phyloP scores from a whole-genome alignment of 2,888 invertebrate genomes.

The Emesis russula region DNA sequence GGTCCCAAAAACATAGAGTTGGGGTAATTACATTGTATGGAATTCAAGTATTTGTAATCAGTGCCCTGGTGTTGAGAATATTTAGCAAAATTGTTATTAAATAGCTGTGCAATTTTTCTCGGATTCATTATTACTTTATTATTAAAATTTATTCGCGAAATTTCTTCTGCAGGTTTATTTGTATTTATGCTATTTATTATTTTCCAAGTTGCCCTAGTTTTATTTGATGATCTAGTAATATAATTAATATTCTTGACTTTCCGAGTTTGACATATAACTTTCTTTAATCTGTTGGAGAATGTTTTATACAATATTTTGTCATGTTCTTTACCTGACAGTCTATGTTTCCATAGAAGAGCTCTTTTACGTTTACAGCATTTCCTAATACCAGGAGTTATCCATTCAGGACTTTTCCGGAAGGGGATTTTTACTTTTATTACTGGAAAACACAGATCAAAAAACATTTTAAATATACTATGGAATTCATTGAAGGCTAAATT shows the following conservation, averaged over 20 bases:
- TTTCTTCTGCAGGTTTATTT: not conserved
- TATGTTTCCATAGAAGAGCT: not conserved
- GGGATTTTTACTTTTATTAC: not conserved
- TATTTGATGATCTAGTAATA: not conserved
- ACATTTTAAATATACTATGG: not conserved
- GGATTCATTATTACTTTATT: not conserved
- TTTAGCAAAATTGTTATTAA: not conserved
- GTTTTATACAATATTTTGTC: not conserved
- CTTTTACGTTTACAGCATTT: conserved; percentile 9
- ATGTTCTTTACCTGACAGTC: not conserved
- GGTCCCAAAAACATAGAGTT: not conserved
- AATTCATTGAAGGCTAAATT: not conserved
- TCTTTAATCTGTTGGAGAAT: not conserved
- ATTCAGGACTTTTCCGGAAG: not conserved
- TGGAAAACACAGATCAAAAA: not conserved
- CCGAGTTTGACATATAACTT: not conserved
- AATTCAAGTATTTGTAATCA: too few species aligned
- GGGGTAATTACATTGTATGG: not conserved
- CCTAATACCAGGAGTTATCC: not conserved
- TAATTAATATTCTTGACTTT: not conserved
- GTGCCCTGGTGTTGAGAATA: not conserved
- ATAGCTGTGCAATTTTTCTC: not conserved
- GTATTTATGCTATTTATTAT: not conserved
- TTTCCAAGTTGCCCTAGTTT: not conserved
- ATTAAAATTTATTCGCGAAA: not conserved